phyloP scores from a whole-genome alignment of 2,797 vertebrate genomes.

The Coreius guichenoti region DNA sequence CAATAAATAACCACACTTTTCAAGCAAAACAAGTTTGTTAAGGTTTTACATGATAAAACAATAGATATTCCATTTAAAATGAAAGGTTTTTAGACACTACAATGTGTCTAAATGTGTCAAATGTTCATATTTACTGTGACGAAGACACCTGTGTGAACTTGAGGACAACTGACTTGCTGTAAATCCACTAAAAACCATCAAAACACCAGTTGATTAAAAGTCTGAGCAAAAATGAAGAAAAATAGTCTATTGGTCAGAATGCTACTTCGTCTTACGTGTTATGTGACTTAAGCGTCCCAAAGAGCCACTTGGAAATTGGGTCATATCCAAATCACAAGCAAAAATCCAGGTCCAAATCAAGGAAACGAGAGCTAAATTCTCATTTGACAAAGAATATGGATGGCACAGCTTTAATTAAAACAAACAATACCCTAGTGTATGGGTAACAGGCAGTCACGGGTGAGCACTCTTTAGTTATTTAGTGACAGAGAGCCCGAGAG shows the following conservation, averaged over 20 bases:
- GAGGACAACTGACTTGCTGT: neutral
- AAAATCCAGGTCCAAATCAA: neutral
- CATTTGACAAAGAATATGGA: neutral
- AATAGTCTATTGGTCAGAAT: neutral
- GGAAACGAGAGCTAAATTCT: neutral
- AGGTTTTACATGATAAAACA: neutral
- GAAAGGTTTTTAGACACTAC: neutral
- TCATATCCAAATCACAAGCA: neutral
- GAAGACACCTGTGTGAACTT: neutral
- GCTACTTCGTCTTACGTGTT: neutral
- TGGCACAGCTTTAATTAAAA: conserved; percentile 13
- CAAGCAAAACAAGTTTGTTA: neutral
- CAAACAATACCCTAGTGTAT: conserved; percentile 17
- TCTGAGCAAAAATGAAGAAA: neutral
- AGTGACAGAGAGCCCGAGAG: neutral
- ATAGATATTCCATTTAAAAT: neutral
- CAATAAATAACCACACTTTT: neutral
- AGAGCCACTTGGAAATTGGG: neutral
- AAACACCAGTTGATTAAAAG: neutral
- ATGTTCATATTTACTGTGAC: neutral
- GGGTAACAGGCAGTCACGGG: neutral
- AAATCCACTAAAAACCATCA: neutral
- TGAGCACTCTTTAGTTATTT: conserved; percentile 2
- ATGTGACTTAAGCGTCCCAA: neutral
- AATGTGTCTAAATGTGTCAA: neutral